phyloP scores from a whole-genome alignment of 1,140 invertebrate genomes.

The Aleiodes sp. region DNA sequence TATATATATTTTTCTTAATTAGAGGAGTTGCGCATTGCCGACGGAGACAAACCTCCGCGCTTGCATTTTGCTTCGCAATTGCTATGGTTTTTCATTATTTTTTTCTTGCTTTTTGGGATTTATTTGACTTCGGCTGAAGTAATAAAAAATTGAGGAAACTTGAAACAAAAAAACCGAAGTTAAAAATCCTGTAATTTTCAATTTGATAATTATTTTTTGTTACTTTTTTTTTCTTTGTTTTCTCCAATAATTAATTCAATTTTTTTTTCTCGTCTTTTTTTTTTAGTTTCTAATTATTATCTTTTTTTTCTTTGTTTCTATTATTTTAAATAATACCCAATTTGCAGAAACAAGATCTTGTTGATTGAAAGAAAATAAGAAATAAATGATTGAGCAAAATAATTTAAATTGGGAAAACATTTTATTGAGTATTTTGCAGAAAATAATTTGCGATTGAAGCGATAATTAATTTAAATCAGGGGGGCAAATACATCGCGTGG shows the following conservation, averaged over 20 bases:
- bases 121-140: conserved; percentile 25
- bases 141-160: not conserved
- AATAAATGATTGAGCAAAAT: not conserved
- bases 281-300: conserved; percentile 59
- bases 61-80: conserved; percentile 53
- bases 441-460: too few species aligned
- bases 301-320: conserved; percentile 47
- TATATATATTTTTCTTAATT: conserved; percentile 42
- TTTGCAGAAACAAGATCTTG: not conserved
- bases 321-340: conserved; percentile 33
- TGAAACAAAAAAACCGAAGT: too few species aligned
- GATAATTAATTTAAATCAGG: not conserved
- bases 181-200: too few species aligned
- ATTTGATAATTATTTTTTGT: conserved; percentile 54
- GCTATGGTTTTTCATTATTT: conserved; percentile 49
- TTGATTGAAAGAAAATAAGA: conserved; percentile 10
- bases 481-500: not conserved
- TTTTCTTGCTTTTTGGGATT: conserved; percentile 44
- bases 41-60: conserved; percentile 52
- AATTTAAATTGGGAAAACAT: not conserved
- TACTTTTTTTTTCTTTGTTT: conserved; percentile 57
- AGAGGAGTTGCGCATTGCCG: conserved; percentile 51
- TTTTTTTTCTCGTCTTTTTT: conserved; percentile 51
- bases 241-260: conserved; percentile 36
- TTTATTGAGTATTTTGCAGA: too few species aligned